Conservation (phyloP, 2,888 invertebrate species). For the Panzeria rudis region DNA sequence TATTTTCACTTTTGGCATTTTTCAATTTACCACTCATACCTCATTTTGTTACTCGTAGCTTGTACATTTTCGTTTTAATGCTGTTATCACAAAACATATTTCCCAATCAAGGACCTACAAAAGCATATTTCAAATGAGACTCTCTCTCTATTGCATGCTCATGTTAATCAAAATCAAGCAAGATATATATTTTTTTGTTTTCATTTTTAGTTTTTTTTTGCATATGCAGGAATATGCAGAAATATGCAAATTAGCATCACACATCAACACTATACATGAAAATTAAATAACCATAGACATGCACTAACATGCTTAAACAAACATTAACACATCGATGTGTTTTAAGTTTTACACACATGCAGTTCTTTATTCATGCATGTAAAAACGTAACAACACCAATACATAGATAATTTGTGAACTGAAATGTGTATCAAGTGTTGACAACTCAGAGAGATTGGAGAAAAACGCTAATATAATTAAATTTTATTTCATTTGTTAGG, state of each 20-base stretch:
- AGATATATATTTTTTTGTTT: conserved; percentile 5
- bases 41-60: conserved; percentile 9
- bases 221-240: conserved; percentile 31
- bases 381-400: conserved; percentile 17
- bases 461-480: conserved; percentile 8
- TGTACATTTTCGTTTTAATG: conserved; percentile 13
- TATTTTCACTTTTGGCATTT: background rate
- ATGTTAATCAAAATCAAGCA: conserved; percentile 68
- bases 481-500: background rate
- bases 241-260: conserved; percentile 70
- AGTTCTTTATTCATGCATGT: conserved; percentile 34
- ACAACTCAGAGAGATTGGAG: background rate
- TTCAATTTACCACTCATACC: background rate
- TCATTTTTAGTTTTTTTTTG: conserved; percentile 12
- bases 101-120: background rate
- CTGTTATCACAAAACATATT: background rate
- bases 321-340: conserved; percentile 44
- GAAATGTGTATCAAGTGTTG: conserved; percentile 8
- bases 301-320: conserved; percentile 25
- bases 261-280: conserved; percentile 61
- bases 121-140: conserved; percentile 12
- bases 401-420: conserved; percentile 8
- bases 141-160: conserved; percentile 42
- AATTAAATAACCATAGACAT: conserved; percentile 45
- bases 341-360: conserved; percentile 42